Base-by-base conservation (phyloP, 2,888 invertebrate species). In the Harpalus rubripes region DNA sequence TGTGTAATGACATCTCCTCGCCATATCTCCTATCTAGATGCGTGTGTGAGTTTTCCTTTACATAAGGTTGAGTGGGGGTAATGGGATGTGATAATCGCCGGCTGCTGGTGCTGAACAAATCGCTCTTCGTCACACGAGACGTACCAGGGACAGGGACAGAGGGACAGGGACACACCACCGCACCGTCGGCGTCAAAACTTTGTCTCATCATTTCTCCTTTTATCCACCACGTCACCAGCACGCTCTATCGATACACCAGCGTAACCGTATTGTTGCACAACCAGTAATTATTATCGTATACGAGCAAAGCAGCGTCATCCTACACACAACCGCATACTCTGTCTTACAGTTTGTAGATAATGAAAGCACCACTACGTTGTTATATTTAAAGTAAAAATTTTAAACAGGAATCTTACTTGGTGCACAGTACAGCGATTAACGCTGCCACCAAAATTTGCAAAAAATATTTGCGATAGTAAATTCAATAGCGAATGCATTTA, bases 21-120 rank as follows among this genome's bases (percentile, higher is more conserved):
- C 15, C 39, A 74, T 16, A 39, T 39, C n/a, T 41, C 22, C 22
- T 22, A 22, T 22, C 22, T 22, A 22, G 22, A 22, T 22, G 59
- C 85, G 80, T 74, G 78, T 32, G 32, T 32, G 32, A 84, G 84
- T 81, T 86, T 85, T 86, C 86, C 68, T 63, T 85, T 85, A 86
- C 86, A 87, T 32, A 32, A 32, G 87, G 44, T 12, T 52, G 44
- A 87, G 87, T 87, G 87, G 87, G 87, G 88, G 88, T 88, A 88
- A 88, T 88, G 88, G 88, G 87, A 87, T 87, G 88, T 88, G 86
- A 88, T 88, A 88, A 88, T 88, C 88, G 88, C 86, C 44, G 16
- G 22, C 72, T 86, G 85, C 84, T 85, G 84, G 81, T 85, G 82
- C 82, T 59, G 82, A 84, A 86, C 78, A 82, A 86, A 85, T 86